Evolutionary conservation across 2,888 invertebrate genomes (phyloP), one percentile per base, ranked within the genome.

Genomic region (Apamea anceps): DNA sequence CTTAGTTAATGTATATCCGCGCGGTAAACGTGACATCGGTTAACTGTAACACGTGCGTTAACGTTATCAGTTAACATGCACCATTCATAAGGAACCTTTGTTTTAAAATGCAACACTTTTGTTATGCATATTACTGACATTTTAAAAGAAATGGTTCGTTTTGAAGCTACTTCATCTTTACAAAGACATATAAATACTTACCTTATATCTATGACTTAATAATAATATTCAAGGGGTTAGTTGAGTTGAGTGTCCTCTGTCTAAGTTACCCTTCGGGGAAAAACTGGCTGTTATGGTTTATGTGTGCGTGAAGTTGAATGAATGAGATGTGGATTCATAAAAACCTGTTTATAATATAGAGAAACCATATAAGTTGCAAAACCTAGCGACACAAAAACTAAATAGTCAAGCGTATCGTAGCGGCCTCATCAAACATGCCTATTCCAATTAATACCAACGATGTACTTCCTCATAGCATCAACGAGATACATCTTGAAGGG

Each of bases 11-110:
- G 65, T 15, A 21, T 74, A 77, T 67, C 68, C 74, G 73, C 57
- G 25, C 42, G 25, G 62, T 51, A 81, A 85, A 89, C 90, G 86
- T 90, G 87, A 88, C 85, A 84, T 75, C 37, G 32, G 75, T 76
- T 80, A 70, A 75, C 77, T n/a, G 57, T 72, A 68, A 82, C 89
- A 90, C 89, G 89, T 90, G 89, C 86, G 74, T 81, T 80, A 71
- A 12, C 81, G 73, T 90, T 88, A 90, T 89, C 89, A 76, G 86
- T 85, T 74, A 79, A 79, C 81, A 54, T 72, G 70, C 74, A 79
- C 76, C 71, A 79, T 83, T 88, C 79, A 80, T 81, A 84, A 75
- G 66, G 51, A 80, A 60, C 80, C 78, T 87, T 89, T 85, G 87
- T 90, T 87, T 84, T 80, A 72, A 82, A 85, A 83, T 75, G 73